Conservation (phyloP, 2,888 invertebrate genomes). For the Stenotaenia linearis region DNA sequence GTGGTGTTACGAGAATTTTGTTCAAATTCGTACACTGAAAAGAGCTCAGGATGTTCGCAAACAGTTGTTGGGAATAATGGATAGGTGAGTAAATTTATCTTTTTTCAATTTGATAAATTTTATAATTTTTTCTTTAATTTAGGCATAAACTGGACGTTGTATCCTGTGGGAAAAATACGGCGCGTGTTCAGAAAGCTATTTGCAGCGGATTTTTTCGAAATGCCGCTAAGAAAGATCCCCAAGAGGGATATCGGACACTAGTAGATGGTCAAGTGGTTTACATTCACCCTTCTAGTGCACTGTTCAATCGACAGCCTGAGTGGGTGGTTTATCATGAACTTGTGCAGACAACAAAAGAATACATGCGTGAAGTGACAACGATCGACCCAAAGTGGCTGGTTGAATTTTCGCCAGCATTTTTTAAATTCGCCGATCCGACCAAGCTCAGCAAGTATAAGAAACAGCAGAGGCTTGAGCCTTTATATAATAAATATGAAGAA, state of each 20-base stretch:
- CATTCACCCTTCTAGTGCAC: slow-evolving; percentile 95
- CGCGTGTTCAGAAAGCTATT: slow-evolving; percentile 93
- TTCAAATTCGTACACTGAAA: slow-evolving; percentile 93
- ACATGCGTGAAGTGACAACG: slow-evolving; percentile 96
- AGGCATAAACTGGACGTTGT: slow-evolving; percentile 94
- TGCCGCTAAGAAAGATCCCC: slow-evolving; percentile 98
- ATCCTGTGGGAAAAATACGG: slow-evolving; percentile 91
- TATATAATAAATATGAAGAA: slow-evolving; percentile 98
- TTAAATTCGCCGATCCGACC: slow-evolving; percentile 97
- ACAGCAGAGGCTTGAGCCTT: slow-evolving; percentile 93
- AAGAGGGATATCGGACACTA: slow-evolving; percentile 90
- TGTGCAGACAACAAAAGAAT: slow-evolving; percentile 97
- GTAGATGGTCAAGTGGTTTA: slow-evolving; percentile 98
- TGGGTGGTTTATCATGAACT: slow-evolving; percentile 99
- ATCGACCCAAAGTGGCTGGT: slow-evolving; percentile 98
- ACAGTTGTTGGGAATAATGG: slow-evolving; percentile 95
- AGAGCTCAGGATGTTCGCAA: slow-evolving; percentile 96
- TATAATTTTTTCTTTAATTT: slow-evolving; percentile 29
- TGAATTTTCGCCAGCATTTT: slow-evolving; percentile 98
- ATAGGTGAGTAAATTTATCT: slow-evolving; percentile 56
- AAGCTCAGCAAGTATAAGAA: slow-evolving; percentile 98
- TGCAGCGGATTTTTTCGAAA: slow-evolving; percentile 97
- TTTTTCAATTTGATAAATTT: neutral
- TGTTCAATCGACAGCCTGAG: slow-evolving; percentile 97
- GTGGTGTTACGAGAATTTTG: slow-evolving; percentile 99